Evolutionary conservation across 2,113 vertebrate genomes (phyloP), one percentile per base, ranked within the genome.

Genomic region (Crotophaga sulcirostris): DNA sequence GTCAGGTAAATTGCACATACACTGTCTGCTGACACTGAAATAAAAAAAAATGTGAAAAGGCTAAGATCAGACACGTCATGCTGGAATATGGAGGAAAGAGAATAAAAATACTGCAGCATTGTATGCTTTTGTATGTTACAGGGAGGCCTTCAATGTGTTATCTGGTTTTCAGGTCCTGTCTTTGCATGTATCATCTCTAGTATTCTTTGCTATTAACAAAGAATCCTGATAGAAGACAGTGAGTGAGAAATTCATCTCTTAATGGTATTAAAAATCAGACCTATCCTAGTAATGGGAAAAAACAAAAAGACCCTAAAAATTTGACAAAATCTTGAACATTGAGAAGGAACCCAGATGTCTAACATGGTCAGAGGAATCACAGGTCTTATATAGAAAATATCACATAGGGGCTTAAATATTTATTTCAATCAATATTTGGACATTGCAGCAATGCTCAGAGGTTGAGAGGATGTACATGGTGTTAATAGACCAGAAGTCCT

Each of bases 1-100:
- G 86, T 97, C 96, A 97, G 95, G 95, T 97, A 97, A 97, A 97
- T 97, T 31, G 40, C 25, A 21, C 84, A 84, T 58, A 92, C 63
- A 93, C 83, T 95, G 49, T 91, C 93, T 93, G 91, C 84, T 94
- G 91, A 87, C 66, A 94, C 49, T 58, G 33, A 72, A 94, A 90
- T 82, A 62, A 87, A 89, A 87, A 86, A 87, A 90, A 89, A 84
- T n/a, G 69, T 73, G 90, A 94, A 96, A 93, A 93, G 79, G 82
- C 94, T 95, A 98, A 96, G 92, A 92, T 92, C 70, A 92, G 94
- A 93, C 76, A 89, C 13, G 1, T 80, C 86, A 93, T 84, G 68
- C 59, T 87, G 94, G 64, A 68, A 94, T 76, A 83, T 26, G 40
- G 80, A 91, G 31, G 51, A 92, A 90, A 81, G 31, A 25, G 23